Evolutionary conservation across 2,797 vertebrate species (phyloP).

Genomic region (Austrolebias charrua): DNA sequence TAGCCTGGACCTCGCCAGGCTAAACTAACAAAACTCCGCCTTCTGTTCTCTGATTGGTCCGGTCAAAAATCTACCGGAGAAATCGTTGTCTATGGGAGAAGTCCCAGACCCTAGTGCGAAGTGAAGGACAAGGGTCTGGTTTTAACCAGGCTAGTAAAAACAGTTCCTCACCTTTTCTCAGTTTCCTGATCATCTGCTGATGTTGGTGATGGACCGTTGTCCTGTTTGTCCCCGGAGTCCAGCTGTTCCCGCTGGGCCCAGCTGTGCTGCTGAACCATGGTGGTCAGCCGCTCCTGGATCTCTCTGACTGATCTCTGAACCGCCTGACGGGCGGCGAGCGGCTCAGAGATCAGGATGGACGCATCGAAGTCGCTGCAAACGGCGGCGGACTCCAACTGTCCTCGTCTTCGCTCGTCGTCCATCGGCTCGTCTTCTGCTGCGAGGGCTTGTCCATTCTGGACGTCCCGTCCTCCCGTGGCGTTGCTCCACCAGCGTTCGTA

Average conservation of each 20-base stretch:
- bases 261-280: conserved; percentile 86
- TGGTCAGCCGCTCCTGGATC: conserved; percentile 82
- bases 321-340: conserved; percentile 83
- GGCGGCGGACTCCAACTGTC: fast-evolving
- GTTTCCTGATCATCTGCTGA: conserved; percentile 22
- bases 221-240: conserved; percentile 23
- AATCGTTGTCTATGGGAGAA: too few relatives aligned
- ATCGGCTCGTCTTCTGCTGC: not conserved
- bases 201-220: not conserved
- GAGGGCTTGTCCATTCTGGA: not conserved
- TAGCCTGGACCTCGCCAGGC: too few relatives aligned
- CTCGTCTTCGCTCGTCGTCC: not conserved
- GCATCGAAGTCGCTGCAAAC: conserved; percentile 25
- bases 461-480: not conserved
- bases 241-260: conserved; percentile 28
- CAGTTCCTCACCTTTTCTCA: conserved; percentile 53
- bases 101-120: too few relatives aligned
- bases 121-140: too few relatives aligned
- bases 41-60: too few relatives aligned
- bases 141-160: too few relatives aligned
- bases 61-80: too few relatives aligned
- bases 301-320: conserved; percentile 76
- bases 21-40: too few relatives aligned
- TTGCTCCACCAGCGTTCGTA: conserved; percentile 88
- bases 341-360: conserved; percentile 84